These are phyloP conservation scores for Sebastes steindachneri DNA, from an alignment of 2,797 vertebrate genomes.

Conservation along the genomic window DNA sequence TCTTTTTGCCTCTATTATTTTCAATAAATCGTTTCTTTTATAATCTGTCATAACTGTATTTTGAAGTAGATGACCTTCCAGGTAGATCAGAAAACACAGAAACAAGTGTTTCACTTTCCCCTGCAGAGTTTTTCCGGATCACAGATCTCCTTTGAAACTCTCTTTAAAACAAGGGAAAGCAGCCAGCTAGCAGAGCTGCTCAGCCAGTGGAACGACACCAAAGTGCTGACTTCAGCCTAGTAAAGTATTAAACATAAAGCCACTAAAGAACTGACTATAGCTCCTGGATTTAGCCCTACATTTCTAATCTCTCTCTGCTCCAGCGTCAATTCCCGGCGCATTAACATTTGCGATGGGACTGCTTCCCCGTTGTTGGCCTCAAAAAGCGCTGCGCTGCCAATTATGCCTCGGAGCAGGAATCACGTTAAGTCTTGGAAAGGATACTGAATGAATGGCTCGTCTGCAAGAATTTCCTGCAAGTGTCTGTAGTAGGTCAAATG, in stretches of 20 bases:
- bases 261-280: constrained; percentile 51
- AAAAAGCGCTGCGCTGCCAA: constrained; percentile 54
- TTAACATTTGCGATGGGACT: constrained; percentile 39
- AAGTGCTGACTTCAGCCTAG: constrained; percentile 68
- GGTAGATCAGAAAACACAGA: neutral
- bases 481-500: constrained; percentile 74
- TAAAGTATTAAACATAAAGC: constrained; percentile 71
- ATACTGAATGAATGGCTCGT: constrained; percentile 71
- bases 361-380: constrained; percentile 46
- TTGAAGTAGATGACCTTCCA: neutral
- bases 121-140: constrained; percentile 15
- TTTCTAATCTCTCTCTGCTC: constrained; percentile 60
- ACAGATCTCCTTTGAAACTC: constrained; percentile 27
- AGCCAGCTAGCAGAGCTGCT: constrained; percentile 23
- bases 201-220: constrained; percentile 42
- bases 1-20: neutral
- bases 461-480: constrained; percentile 74
- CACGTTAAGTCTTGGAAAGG: constrained; percentile 63
- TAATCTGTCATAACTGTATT: neutral
- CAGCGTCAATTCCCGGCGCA: constrained; percentile 45
- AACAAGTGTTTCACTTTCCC: neutral
- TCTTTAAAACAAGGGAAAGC: constrained; percentile 34
- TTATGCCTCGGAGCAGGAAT: constrained; percentile 62
- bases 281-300: constrained; percentile 60
- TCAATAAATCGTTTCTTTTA: neutral